Percentiles rank a stretch among this genome's conserved stretches.
These are phyloP conservation scores for Graphium colonna DNA, from an alignment of 2,888 invertebrate species.

Conservation along the genomic window DNA sequence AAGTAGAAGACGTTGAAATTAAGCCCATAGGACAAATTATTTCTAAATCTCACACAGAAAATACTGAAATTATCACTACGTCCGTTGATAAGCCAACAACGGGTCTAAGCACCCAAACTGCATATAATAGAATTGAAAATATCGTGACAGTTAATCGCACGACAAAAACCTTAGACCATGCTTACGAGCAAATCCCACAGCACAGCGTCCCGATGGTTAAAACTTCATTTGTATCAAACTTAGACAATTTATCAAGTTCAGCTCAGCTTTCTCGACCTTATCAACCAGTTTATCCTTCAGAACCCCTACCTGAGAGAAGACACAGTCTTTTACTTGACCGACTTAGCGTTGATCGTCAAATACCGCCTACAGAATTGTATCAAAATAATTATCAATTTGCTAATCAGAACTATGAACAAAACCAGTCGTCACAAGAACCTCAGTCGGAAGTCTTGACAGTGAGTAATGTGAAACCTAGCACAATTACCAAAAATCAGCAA, in stretches of 20 bases:
- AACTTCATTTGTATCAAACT: conserved; percentile 61
- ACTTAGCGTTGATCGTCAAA: conserved; percentile 66
- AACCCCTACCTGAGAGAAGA: conserved; percentile 58
- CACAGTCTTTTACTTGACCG: conserved; percentile 68
- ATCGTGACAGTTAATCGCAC: conserved; percentile 70
- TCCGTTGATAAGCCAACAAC: conserved; percentile 49
- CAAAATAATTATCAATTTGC: conserved; percentile 51
- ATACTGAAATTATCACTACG: conserved; percentile 64
- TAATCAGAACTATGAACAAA: conserved; percentile 53
- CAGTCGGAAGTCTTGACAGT: conserved; percentile 66
- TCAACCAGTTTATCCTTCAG: conserved; percentile 54
- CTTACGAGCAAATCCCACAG: conserved; percentile 58
- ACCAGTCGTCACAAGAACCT: conserved; percentile 60
- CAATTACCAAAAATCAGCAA: conserved; percentile 62
- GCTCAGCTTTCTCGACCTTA: conserved; percentile 55
- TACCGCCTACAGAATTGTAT: conserved; percentile 57
- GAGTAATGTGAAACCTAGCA: conserved; percentile 70
- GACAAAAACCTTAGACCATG: conserved; percentile 62
- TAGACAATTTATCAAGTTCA: conserved; percentile 52
- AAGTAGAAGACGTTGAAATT: conserved; percentile 71
- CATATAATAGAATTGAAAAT: conserved; percentile 68
- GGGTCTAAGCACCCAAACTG: conserved; percentile 60
- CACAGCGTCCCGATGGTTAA: conserved; percentile 59
- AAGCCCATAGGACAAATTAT: conserved; percentile 65
- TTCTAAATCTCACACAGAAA: conserved; percentile 59